Evolutionary conservation across 2,888 invertebrate species (phyloP).

Genomic region (Anarsia innoxiella): DNA sequence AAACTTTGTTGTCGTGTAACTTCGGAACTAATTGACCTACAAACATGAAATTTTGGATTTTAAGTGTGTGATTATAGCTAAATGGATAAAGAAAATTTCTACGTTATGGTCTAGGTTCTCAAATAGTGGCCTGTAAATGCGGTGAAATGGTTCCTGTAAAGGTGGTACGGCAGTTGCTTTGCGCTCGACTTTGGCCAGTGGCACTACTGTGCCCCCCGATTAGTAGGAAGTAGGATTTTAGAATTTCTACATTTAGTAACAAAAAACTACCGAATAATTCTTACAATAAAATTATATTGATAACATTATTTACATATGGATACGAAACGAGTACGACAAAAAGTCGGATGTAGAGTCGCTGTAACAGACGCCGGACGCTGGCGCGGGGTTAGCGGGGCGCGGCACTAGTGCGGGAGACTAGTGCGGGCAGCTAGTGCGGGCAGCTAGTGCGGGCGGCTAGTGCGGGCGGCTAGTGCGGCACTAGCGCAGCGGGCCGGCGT

Average conservation of each 20-base stretch:
- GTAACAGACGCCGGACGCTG: not conserved
- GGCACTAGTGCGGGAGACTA: constrained; percentile 5
- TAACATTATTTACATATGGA: no score
- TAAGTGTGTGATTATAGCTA: constrained; percentile 29
- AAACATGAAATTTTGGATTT: constrained; percentile 8
- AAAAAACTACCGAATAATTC: no score
- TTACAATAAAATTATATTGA: no score
- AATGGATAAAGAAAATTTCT: constrained; percentile 11
- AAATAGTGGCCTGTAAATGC: constrained; percentile 12
- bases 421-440: constrained; percentile 9
- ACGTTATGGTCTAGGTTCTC: constrained; percentile 13
- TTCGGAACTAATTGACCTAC: constrained; percentile 16
- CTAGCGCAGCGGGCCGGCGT: constrained; percentile 18
- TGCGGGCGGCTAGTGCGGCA: constrained; percentile 18
- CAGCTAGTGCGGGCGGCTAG: constrained; percentile 13
- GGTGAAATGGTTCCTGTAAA: no score
- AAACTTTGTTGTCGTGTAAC: constrained; percentile 16
- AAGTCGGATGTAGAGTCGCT: no score
- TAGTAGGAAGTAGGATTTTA: no score
- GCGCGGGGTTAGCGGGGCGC: no score
- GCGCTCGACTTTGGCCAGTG: no score
- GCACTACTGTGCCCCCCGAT: no score
- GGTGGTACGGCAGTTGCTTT: no score
- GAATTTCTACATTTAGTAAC: no score
- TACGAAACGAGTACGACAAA: no score